Conservation (phyloP, 2,113 vertebrate genomes). For the Sardina pilchardus region DNA sequence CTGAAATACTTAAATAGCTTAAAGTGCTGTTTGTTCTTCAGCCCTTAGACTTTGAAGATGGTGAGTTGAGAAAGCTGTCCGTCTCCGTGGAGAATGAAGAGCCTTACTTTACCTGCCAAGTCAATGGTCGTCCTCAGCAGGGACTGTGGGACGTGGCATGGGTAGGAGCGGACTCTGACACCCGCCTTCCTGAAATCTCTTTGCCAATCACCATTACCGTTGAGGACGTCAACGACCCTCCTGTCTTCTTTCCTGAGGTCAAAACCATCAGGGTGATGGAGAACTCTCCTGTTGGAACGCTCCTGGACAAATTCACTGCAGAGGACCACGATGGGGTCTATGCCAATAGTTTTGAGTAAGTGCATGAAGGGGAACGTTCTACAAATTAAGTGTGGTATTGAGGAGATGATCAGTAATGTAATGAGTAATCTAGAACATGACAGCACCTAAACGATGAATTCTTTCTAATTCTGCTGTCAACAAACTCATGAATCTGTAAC, state of each 20-base stretch:
- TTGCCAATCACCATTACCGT: conserved; percentile 48
- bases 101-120: conserved; percentile 53
- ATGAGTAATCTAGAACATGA: neutral
- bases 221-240: conserved; percentile 66
- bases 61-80: conserved; percentile 41
- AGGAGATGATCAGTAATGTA: neutral
- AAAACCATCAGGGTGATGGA: conserved; percentile 38
- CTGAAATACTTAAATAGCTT: neutral
- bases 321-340: conserved; percentile 49
- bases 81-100: conserved; percentile 60
- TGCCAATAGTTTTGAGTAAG: conserved; percentile 54
- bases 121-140: neutral
- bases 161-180: fast-evolving
- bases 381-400: neutral
- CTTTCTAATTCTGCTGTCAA: neutral
- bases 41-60: conserved; percentile 57
- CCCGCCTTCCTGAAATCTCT: neutral
- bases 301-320: conserved; percentile 52
- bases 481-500: neutral
- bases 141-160: conserved; percentile 52
- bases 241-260: conserved; percentile 40
- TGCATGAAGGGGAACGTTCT: neutral
- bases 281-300: conserved; percentile 36
- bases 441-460: neutral
- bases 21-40: conserved; percentile 30